Conservation (phyloP, 2,888 invertebrate genomes). For the Hanleya hanleyi region DNA sequence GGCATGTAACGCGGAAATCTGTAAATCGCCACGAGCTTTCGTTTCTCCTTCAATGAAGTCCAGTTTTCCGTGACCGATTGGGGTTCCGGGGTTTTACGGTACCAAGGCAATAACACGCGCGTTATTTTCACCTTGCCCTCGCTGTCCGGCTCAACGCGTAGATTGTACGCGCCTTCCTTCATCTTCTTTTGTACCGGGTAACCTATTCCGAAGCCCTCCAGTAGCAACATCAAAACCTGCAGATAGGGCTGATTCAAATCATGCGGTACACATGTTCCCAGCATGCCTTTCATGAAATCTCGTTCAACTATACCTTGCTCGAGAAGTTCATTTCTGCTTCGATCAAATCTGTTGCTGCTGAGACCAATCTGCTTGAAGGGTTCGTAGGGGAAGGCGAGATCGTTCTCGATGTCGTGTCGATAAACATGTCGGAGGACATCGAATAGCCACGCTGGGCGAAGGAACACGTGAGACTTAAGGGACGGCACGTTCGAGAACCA, state of each 20-base stretch:
- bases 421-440: conserved; percentile 62
- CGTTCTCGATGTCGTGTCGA: conserved; percentile 56
- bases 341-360: conserved; percentile 51
- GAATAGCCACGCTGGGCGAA: conserved; percentile 68
- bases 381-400: conserved; percentile 58
- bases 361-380: conserved; percentile 52
- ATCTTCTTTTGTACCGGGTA: conserved; percentile 54
- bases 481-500: conserved; percentile 61
- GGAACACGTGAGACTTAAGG: conserved; percentile 59
- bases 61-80: conserved; percentile 46
- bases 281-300: conserved; percentile 61
- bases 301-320: conserved; percentile 60
- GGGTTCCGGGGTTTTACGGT: conserved; percentile 52
- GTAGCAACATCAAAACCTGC: conserved; percentile 45
- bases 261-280: conserved; percentile 50
- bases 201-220: conserved; percentile 60
- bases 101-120: conserved; percentile 63
- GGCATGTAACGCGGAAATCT: conserved; percentile 67
- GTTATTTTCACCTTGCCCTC: conserved; percentile 43
- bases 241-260: conserved; percentile 52
- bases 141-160: conserved; percentile 40
- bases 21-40: conserved; percentile 50
- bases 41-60: conserved; percentile 39
- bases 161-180: conserved; percentile 26
- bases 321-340: conserved; percentile 51